These are phyloP conservation scores for Sphyrna mokarran DNA, from an alignment of 2,113 vertebrate species.

Conservation along the genomic window DNA sequence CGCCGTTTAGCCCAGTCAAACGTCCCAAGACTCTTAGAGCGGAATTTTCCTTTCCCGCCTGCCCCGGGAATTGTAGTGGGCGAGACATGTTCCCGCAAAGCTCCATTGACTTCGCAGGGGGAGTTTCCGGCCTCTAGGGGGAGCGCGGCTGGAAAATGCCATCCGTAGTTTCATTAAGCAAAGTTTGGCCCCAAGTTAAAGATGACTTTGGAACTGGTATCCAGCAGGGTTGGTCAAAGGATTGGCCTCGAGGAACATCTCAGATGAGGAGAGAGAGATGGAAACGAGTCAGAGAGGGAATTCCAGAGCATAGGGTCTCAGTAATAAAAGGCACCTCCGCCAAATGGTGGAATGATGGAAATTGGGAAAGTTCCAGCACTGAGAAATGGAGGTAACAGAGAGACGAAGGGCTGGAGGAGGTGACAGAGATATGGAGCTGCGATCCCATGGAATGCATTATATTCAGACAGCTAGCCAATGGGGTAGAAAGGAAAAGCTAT, in stretches of 20 bases:
- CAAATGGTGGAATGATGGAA: not conserved
- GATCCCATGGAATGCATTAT: not conserved
- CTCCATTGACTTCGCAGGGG: no score
- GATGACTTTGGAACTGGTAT: not conserved
- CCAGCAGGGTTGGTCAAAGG: not conserved
- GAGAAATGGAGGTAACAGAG: not conserved
- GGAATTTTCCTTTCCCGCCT: no score
- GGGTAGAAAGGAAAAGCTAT: not conserved
- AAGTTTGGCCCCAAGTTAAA: not conserved
- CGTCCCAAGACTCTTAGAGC: no score
- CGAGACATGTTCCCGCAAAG: no score
- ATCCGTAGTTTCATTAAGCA: not conserved
- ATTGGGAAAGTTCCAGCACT: not conserved
- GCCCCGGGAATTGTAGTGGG: no score
- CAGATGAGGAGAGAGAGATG: not conserved
- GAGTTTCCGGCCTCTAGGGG: no score
- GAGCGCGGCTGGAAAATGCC: no score
- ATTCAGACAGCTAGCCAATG: not conserved
- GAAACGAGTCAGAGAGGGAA: not conserved
- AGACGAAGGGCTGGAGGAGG: not conserved
- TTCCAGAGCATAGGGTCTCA: not conserved
- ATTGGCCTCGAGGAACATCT: not conserved
- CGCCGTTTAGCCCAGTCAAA: no score
- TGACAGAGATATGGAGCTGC: not conserved
- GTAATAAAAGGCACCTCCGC: not conserved